Evolutionary conservation across 2,888 invertebrate species (phyloP).

Genomic region (Drosophila villosipedis): DNA sequence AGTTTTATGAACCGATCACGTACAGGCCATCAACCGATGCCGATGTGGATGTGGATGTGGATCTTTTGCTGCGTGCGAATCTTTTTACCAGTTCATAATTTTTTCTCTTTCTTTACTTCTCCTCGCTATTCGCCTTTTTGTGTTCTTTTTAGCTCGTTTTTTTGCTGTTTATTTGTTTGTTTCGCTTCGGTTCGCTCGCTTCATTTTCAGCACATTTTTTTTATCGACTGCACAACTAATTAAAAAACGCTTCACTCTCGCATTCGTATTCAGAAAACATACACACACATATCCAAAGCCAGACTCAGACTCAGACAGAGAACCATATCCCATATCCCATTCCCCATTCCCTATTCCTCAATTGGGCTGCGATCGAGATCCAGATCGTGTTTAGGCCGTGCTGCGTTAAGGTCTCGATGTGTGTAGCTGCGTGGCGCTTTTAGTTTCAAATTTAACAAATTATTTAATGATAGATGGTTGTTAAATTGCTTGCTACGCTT

Average conservation of each 20-base stretch:
- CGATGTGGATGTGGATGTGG: slow-evolving; percentile 33
- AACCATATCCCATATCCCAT: background rate
- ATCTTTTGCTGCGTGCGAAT: slow-evolving; percentile 70
- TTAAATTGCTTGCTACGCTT: slow-evolving; percentile 70
- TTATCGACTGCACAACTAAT: slow-evolving; percentile 80
- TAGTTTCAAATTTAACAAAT: slow-evolving; percentile 76
- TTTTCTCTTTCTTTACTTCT: background rate
- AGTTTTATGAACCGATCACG: slow-evolving; percentile 82
- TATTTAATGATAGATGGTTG: slow-evolving; percentile 80
- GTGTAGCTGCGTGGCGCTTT: slow-evolving; percentile 67
- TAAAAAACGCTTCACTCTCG: slow-evolving; percentile 70
- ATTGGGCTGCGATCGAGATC: slow-evolving; percentile 10
- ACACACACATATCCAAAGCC: background rate
- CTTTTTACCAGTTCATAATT: slow-evolving; percentile 48
- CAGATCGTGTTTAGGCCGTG: slow-evolving; percentile 15
- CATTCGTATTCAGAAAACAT: slow-evolving; percentile 42
- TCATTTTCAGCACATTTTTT: slow-evolving; percentile 70
- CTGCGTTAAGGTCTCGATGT: slow-evolving; percentile 18
- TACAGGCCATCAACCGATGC: slow-evolving; percentile 68
- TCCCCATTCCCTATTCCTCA: background rate
- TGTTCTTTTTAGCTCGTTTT: slow-evolving; percentile 1
- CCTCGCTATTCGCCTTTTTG: slow-evolving; percentile 7
- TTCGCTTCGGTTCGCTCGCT: slow-evolving; percentile 48
- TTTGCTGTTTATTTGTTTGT: slow-evolving; percentile 19
- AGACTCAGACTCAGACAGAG: background rate